These are phyloP conservation scores for Heteractis magnifica DNA, from an alignment of 92 coral and sea anemone species.

Conservation along the genomic window DNA sequence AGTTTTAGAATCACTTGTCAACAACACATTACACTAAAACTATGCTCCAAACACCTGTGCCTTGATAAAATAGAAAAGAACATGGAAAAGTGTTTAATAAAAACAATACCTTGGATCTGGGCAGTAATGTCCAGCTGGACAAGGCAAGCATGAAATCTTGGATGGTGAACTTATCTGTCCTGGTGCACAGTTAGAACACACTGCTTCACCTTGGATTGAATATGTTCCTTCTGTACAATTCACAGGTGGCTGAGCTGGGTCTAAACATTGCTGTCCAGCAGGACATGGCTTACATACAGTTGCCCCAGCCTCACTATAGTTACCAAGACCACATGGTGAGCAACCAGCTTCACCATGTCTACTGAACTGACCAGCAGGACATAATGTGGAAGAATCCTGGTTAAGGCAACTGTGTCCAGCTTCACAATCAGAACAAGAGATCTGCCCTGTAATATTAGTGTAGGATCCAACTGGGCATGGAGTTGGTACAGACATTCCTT, in stretches of 20 bases:
- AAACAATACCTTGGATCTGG: slow-evolving; percentile 77
- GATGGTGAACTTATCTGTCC: slow-evolving; percentile 81
- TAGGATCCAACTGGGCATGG: slow-evolving; percentile 82
- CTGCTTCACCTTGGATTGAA: slow-evolving; percentile 71
- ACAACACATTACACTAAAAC: too few relatives aligned
- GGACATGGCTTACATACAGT: slow-evolving; percentile 85
- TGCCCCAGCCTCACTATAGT: slow-evolving; percentile 75
- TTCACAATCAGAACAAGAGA: slow-evolving; percentile 75
- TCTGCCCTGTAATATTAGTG: slow-evolving; percentile 75
- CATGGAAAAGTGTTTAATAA: not conserved
- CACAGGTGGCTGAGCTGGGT: slow-evolving; percentile 75
- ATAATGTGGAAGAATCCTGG: slow-evolving; percentile 70
- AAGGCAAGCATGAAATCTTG: slow-evolving; percentile 68
- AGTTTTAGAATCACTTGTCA: too few relatives aligned
- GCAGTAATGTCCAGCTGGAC: slow-evolving; percentile 87
- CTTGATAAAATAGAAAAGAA: not conserved
- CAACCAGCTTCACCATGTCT: slow-evolving; percentile 83
- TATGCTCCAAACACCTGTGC: too few relatives aligned
- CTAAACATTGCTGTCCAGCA: slow-evolving; percentile 88
- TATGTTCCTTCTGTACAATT: slow-evolving; percentile 83
- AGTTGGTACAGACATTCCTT: slow-evolving; percentile 77
- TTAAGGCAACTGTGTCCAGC: slow-evolving; percentile 85
- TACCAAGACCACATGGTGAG: slow-evolving; percentile 62
- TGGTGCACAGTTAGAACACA: slow-evolving; percentile 66
- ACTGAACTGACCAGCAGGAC: slow-evolving; percentile 88